phyloP scores from a whole-genome alignment of 2,797 vertebrate genomes.

The Lepilemur septentrionalis region DNA sequence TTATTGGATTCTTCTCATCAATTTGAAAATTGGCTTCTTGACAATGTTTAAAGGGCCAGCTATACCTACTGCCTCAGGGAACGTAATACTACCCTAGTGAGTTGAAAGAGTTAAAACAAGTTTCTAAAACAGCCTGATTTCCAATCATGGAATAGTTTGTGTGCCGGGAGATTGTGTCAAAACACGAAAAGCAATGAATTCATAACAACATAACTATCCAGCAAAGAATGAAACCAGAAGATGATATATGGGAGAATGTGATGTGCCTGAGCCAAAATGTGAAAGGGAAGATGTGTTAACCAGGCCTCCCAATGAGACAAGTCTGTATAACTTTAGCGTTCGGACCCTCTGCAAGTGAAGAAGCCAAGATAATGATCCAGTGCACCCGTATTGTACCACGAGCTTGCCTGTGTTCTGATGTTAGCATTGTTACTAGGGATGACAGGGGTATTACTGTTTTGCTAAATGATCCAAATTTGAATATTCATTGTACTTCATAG shows the following conservation, averaged over 20 bases:
- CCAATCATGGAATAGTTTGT: constrained; percentile 32
- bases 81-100: background rate
- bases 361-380: background rate
- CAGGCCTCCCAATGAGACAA: background rate
- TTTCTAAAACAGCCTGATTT: constrained; percentile 30
- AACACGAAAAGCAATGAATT: constrained; percentile 20
- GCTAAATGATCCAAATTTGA: background rate
- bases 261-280: background rate
- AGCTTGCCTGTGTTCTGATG: background rate
- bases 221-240: constrained; percentile 37
- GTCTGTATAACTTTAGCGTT: background rate
- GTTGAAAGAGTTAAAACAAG: constrained; percentile 58
- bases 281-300: background rate
- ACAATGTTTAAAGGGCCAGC: background rate
- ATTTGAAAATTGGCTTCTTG: background rate
- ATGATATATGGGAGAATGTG: background rate
- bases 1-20: constrained; percentile 41
- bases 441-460: background rate
- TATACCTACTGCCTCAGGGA: background rate
- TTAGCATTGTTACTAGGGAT: background rate
- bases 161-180: constrained; percentile 1
- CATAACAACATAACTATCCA: constrained; percentile 6
- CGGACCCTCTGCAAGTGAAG: background rate
- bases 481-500: background rate
- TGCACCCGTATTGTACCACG: rapidly evolving